These are phyloP conservation scores for Himalopsyche anomala DNA, from an alignment of 2,888 invertebrate genomes.

Conservation along the genomic window DNA sequence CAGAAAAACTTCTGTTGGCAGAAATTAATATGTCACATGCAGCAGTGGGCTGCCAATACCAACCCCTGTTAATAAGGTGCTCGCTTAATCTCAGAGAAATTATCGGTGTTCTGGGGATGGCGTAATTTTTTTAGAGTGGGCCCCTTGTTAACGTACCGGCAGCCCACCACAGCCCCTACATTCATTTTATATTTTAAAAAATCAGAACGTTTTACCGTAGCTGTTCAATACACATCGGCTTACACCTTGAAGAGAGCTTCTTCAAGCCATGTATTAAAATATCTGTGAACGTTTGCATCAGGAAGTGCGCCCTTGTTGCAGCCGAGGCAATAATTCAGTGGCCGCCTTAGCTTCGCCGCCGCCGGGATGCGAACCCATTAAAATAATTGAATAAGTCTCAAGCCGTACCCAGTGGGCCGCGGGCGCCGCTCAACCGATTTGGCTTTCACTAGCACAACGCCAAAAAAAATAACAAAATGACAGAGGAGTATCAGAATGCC, in stretches of 20 bases:
- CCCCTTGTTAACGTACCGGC: no score
- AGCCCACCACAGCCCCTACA: no score
- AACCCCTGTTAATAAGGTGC: no score
- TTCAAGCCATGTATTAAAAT: not conserved
- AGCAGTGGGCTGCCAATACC: no score
- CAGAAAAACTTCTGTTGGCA: no score
- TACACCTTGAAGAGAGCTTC: not conserved
- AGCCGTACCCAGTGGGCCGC: slow-evolving; percentile 48
- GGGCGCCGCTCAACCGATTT: slow-evolving; percentile 57
- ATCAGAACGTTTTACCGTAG: no score
- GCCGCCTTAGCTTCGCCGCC: slow-evolving; percentile 62
- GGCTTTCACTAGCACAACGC: not conserved
- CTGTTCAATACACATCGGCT: no score
- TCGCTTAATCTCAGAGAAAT: no score
- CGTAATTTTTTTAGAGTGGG: no score
- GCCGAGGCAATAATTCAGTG: slow-evolving; percentile 58
- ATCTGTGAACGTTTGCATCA: not conserved
- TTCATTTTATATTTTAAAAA: no score
- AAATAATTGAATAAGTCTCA: slow-evolving; percentile 62
- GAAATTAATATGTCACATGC: no score
- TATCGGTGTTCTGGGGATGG: no score
- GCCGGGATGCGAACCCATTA: slow-evolving; percentile 62
- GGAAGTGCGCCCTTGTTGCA: slow-evolving; percentile 1
- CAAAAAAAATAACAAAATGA: slow-evolving; percentile 14
- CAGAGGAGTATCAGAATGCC: not conserved